Percentiles rank a stretch among this genome's conserved stretches.
Evolutionary conservation across 2,888 invertebrate genomes (phyloP).

Genomic region (Apodemia hepburni): DNA sequence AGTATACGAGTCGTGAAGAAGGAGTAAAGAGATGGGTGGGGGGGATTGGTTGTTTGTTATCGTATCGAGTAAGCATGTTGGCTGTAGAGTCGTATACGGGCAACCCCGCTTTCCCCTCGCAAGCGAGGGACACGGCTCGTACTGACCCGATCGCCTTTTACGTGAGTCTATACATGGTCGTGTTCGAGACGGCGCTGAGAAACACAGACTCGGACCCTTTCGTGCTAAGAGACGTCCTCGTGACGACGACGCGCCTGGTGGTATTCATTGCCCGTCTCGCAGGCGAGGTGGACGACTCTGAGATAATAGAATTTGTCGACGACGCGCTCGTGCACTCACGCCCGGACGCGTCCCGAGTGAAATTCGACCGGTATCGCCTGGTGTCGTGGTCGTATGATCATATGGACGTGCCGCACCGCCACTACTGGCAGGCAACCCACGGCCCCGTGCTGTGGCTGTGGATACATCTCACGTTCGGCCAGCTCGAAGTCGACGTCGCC

Average conservation of each 20-base stretch:
- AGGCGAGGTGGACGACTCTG: not conserved
- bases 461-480: slow-evolving; percentile 14
- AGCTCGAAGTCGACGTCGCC: slow-evolving; percentile 10
- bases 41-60: not conserved
- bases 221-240: too few relatives aligned
- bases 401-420: not conserved
- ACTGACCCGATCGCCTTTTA: slow-evolving; percentile 11
- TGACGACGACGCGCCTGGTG: too few relatives aligned
- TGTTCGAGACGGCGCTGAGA: slow-evolving; percentile 6
- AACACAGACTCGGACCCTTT: too few relatives aligned
- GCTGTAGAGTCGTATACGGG: slow-evolving; percentile 6
- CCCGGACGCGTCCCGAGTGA: not conserved
- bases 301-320: slow-evolving; percentile 3
- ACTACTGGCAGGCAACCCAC: slow-evolving; percentile 6
- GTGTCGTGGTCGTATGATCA: slow-evolving; percentile 3
- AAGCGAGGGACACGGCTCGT: slow-evolving; percentile 8
- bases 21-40: not conserved
- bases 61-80: slow-evolving; percentile 8
- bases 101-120: slow-evolving; percentile 7
- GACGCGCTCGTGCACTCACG: slow-evolving; percentile 17
- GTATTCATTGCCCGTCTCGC: too few relatives aligned
- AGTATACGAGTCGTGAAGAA: not conserved
- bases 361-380: not conserved
- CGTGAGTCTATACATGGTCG: slow-evolving; percentile 13
- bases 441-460: slow-evolving; percentile 13